Conservation (phyloP, 2,797 vertebrate species). For the Hafferia zeledoni region DNA sequence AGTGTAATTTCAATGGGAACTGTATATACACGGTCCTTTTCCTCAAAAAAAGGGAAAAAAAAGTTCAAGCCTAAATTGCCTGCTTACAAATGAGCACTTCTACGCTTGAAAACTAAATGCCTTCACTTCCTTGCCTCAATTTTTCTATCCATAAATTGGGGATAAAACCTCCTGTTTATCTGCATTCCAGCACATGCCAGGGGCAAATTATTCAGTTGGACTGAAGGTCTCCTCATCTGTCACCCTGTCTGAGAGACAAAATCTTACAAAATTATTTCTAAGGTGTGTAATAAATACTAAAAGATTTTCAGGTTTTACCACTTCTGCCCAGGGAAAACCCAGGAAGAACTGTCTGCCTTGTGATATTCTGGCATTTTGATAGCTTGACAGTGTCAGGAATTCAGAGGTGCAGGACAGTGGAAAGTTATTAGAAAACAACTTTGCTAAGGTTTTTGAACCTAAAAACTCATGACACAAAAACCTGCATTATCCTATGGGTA, state of each 20-base stretch:
- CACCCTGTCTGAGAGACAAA: background rate
- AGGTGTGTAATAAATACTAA: background rate
- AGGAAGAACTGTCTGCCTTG: background rate
- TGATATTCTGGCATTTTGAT: background rate
- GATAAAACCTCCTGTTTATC: conserved; percentile 41
- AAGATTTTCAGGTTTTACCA: background rate
- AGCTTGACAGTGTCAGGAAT: background rate
- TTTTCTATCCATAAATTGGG: conserved; percentile 43
- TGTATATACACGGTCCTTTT: conserved; percentile 41
- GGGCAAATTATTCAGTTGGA: background rate
- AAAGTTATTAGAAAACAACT: background rate
- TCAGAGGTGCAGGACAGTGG: background rate
- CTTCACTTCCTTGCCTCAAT: conserved; percentile 40
- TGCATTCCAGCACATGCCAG: background rate
- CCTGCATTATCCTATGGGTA: background rate
- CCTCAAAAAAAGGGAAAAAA: background rate
- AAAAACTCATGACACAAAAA: background rate
- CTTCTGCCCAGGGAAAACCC: background rate
- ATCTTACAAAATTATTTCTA: background rate
- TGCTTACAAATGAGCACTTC: conserved; percentile 60
- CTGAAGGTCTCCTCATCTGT: background rate
- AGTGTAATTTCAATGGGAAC: conserved; percentile 60
- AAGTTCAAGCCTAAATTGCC: conserved; percentile 42
- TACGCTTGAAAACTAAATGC: conserved; percentile 46
- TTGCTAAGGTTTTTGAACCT: background rate